A percentile compares a stretch with the other conserved stretches of the same genome.
These are phyloP conservation scores for Sminthurides aquaticus DNA, from an alignment of 2,888 invertebrate species.

Conservation along the genomic window DNA sequence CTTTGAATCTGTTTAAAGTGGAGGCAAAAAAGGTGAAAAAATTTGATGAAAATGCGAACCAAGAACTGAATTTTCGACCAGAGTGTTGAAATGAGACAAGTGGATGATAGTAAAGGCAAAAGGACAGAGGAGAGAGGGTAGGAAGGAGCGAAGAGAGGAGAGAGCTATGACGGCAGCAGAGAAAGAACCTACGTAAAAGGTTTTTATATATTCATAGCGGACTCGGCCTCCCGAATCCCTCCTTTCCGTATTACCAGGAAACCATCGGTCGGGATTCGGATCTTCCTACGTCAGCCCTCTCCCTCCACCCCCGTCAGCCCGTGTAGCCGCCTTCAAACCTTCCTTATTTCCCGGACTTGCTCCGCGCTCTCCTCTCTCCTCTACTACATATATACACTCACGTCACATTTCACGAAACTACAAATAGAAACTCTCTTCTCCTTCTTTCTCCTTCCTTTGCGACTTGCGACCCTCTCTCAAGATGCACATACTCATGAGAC, in stretches of 20 bases:
- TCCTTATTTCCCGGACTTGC: no score
- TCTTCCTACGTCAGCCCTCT: conserved; percentile 1
- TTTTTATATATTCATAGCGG: conserved; percentile 18
- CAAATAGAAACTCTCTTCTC: no score
- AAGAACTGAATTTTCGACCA: conserved; percentile 1
- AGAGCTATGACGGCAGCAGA: conserved; percentile 19
- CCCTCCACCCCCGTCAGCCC: background rate
- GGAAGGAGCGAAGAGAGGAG: background rate
- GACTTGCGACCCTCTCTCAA: no score
- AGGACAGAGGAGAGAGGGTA: conserved; percentile 4
- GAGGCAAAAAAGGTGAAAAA: background rate
- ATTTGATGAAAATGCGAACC: background rate
- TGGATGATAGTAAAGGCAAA: background rate
- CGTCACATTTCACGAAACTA: no score
- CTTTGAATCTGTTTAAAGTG: no score
- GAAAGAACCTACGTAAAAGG: conserved; percentile 21
- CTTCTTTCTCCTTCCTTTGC: no score
- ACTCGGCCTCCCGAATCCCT: conserved; percentile 16
- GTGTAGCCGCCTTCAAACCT: background rate
- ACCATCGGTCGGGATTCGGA: background rate
- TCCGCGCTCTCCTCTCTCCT: no score
- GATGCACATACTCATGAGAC: background rate
- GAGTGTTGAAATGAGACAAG: background rate
- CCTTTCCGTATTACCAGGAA: background rate
- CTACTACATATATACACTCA: no score